Evolutionary conservation across 2,797 vertebrate species (phyloP).

Genomic region (Xiphorhynchus erythropygius): DNA sequence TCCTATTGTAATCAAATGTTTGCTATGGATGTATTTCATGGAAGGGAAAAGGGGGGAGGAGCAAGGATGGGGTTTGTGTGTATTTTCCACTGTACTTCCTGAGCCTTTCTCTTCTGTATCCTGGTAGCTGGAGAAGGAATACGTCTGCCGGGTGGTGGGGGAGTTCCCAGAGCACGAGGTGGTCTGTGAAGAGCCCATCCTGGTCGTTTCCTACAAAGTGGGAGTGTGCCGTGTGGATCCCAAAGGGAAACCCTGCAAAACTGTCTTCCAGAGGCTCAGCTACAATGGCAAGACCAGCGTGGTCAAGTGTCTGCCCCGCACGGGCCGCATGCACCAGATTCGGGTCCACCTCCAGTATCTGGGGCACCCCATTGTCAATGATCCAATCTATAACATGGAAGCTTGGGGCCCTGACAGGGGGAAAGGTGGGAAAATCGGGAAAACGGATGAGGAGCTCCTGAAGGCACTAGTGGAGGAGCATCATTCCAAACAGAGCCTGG

Average conservation of each 20-base stretch:
- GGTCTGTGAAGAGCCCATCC: constrained; percentile 91
- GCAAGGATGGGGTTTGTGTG: background rate
- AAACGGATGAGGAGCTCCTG: constrained; percentile 88
- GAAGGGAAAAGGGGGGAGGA: background rate
- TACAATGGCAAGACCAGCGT: constrained; percentile 90
- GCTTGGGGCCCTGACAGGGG: constrained; percentile 91
- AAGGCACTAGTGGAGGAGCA: constrained; percentile 88
- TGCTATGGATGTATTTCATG: fast-evolving
- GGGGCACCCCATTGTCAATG: constrained; percentile 93
- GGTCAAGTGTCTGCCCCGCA: constrained; percentile 88
- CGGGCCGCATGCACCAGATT: constrained; percentile 97
- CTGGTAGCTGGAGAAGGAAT: constrained; percentile 92
- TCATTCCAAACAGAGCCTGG: constrained; percentile 84
- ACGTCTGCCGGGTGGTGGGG: constrained; percentile 91
- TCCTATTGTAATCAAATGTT: background rate
- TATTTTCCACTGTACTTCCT: background rate
- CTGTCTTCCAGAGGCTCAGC: constrained; percentile 89
- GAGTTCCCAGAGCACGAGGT: constrained; percentile 87
- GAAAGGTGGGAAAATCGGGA: constrained; percentile 83
- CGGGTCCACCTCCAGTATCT: constrained; percentile 95
- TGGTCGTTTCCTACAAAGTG: constrained; percentile 90
- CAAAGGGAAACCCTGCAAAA: constrained; percentile 88
- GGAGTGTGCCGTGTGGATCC: constrained; percentile 93
- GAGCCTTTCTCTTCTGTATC: background rate
- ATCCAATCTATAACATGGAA: constrained; percentile 92